phyloP scores from a whole-genome alignment of 2,888 invertebrate species.

The Eupithecia centaureata region DNA sequence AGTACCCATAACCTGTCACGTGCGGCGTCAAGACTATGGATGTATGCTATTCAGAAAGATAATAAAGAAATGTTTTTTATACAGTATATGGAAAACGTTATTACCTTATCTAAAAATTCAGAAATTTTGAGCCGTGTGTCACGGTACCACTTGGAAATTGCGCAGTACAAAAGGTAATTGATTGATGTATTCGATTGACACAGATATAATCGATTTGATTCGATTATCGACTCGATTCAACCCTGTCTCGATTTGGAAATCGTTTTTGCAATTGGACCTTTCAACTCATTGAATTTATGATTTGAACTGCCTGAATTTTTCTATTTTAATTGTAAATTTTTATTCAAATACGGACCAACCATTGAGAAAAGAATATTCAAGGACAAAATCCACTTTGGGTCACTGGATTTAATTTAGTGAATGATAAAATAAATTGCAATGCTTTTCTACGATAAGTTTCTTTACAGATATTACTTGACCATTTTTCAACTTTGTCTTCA shows the following conservation, averaged over 20 bases:
- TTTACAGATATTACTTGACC: not conserved
- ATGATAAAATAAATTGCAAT: not conserved
- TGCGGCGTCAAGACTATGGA: too few relatives aligned
- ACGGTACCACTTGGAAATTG: slow-evolving; percentile 20
- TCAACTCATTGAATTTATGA: slow-evolving; percentile 16
- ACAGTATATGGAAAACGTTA: too few relatives aligned
- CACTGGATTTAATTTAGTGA: not conserved
- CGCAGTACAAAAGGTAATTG: slow-evolving; percentile 32
- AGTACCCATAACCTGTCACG: too few relatives aligned
- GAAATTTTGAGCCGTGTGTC: slow-evolving; percentile 16
- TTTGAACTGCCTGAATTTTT: not conserved
- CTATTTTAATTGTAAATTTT: slow-evolving; percentile 2
- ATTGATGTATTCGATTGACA: slow-evolving; percentile 42
- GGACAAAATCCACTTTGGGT: not conserved
- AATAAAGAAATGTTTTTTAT: too few relatives aligned
- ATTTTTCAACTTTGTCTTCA: not conserved
- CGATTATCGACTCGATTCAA: slow-evolving; percentile 33
- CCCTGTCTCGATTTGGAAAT: slow-evolving; percentile 24
- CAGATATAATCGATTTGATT: slow-evolving; percentile 40
- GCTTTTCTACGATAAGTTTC: not conserved
- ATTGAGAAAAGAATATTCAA: not conserved
- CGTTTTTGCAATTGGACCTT: slow-evolving; percentile 15
- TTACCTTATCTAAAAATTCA: not conserved
- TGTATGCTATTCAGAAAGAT: too few relatives aligned
- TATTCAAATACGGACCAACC: not conserved